A percentile compares a stretch with the other conserved stretches of the same genome.
phyloP scores from a whole-genome alignment of 2,797 vertebrate species.

The Rhinichthys osculus region DNA sequence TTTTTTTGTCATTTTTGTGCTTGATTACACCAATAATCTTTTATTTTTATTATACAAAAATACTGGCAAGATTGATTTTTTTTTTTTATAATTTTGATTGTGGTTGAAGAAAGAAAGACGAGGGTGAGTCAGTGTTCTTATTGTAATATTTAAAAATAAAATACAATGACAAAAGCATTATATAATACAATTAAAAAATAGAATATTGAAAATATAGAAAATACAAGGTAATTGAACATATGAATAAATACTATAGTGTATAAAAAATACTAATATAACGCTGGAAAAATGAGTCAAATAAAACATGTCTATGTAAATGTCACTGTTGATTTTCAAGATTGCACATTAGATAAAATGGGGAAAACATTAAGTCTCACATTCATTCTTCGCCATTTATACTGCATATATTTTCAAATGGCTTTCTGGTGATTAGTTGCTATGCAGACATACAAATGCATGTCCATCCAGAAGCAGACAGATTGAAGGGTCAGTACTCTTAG shows the following conservation, averaged over 20 bases:
- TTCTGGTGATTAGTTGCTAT: not conserved
- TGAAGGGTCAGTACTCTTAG: not conserved
- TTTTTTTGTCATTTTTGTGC: not conserved
- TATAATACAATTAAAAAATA: no score
- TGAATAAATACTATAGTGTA: not conserved
- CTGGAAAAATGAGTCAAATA: not conserved
- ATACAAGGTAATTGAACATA: not conserved
- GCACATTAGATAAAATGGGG: not conserved
- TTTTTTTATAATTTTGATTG: not conserved
- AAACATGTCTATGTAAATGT: not conserved
- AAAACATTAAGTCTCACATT: not conserved
- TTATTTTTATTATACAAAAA: not conserved
- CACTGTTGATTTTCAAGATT: not conserved
- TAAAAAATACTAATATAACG: not conserved
- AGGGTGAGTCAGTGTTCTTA: not conserved
- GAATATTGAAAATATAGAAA: not conserved
- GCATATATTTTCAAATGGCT: not conserved
- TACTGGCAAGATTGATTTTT: no score
- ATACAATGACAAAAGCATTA: not conserved
- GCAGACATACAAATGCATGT: not conserved
- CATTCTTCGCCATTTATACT: not conserved
- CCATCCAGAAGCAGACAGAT: not conserved
- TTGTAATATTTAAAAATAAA: not conserved
- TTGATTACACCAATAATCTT: not conserved
- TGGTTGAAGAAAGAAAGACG: not conserved